Evolutionary conservation across 1,140 invertebrate genomes (phyloP).

Genomic region (Drosophila quadrilineata): DNA sequence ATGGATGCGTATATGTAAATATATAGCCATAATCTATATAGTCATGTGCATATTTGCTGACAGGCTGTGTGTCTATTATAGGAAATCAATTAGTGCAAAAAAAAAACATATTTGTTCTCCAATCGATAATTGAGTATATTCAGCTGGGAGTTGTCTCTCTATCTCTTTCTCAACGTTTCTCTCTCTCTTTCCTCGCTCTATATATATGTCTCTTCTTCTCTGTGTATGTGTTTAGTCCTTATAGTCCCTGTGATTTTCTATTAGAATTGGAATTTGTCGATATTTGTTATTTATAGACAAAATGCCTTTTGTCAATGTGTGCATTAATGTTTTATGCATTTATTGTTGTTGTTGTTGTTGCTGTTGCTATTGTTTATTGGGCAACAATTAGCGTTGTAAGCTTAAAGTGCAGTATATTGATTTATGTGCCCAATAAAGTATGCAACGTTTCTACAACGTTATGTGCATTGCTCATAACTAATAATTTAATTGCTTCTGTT

Average conservation of each 20-base stretch:
- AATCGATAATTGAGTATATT: constrained; percentile 58
- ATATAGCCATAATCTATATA: too few species aligned
- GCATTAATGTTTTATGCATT: constrained; percentile 48
- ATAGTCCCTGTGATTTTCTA: too few species aligned
- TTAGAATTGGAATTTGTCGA: too few species aligned
- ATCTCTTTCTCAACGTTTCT: too few species aligned
- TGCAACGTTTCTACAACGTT: constrained; percentile 42
- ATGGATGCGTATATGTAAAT: neutral
- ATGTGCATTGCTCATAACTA: constrained; percentile 56
- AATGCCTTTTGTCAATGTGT: neutral
- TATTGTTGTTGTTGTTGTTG: constrained; percentile 8
- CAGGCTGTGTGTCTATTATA: constrained; percentile 7
- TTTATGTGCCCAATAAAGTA: constrained; percentile 48
- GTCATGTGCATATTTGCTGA: neutral
- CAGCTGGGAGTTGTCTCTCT: neutral
- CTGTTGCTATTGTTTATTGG: constrained; percentile 53
- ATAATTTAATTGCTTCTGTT: constrained; percentile 81
- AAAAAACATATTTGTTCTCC: constrained; percentile 58
- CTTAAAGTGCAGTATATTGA: constrained; percentile 67
- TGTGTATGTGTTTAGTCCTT: too few species aligned
- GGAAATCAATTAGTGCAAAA: constrained; percentile 69
- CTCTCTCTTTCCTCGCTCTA: too few species aligned
- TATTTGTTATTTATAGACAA: constrained; percentile 27
- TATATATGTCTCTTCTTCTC: too few species aligned
- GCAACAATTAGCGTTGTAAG: constrained; percentile 74